A percentile compares a stretch with the other conserved stretches of the same genome.
Evolutionary conservation across 1,140 invertebrate genomes (phyloP).

Genomic region (Drosophila kanapiae): DNA sequence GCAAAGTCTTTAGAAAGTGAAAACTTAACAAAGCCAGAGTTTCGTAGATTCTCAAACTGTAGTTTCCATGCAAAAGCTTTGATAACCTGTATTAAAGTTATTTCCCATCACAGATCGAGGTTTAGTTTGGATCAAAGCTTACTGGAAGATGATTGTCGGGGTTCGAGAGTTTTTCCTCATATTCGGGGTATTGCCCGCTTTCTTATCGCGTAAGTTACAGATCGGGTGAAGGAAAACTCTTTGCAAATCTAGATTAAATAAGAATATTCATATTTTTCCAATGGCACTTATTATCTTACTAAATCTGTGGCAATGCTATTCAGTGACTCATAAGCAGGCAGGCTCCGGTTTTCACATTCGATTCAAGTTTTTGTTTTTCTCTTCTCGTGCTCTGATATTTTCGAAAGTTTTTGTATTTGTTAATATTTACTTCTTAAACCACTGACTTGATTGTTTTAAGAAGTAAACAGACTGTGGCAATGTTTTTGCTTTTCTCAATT

Average conservation of each 20-base stretch:
- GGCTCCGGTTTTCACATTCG: too few species aligned
- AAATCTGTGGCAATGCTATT: too few species aligned
- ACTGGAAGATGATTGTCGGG: slow-evolving; percentile 3
- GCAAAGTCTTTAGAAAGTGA: background rate
- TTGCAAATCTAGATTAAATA: background rate
- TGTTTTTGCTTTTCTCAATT: too few species aligned
- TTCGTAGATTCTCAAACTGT: background rate
- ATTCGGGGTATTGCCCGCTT: slow-evolving; percentile 1
- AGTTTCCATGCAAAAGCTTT: slow-evolving; percentile 2
- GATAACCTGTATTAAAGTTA: slow-evolving; percentile 3
- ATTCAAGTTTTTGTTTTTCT: too few species aligned
- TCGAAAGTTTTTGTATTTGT: too few species aligned
- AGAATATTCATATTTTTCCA: background rate
- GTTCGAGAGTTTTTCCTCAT: background rate
- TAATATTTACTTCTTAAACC: too few species aligned
- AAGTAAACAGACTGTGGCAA: too few species aligned
- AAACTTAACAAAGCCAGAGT: background rate
- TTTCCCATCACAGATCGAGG: background rate
- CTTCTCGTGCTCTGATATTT: too few species aligned
- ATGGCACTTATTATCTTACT: background rate
- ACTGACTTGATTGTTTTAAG: too few species aligned
- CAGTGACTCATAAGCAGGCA: too few species aligned
- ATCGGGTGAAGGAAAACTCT: background rate
- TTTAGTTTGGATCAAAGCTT: background rate
- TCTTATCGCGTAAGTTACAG: slow-evolving; percentile 18